Base-by-base conservation (phyloP, 2,797 vertebrate species). In the Tenualosa ilisha region DNA sequence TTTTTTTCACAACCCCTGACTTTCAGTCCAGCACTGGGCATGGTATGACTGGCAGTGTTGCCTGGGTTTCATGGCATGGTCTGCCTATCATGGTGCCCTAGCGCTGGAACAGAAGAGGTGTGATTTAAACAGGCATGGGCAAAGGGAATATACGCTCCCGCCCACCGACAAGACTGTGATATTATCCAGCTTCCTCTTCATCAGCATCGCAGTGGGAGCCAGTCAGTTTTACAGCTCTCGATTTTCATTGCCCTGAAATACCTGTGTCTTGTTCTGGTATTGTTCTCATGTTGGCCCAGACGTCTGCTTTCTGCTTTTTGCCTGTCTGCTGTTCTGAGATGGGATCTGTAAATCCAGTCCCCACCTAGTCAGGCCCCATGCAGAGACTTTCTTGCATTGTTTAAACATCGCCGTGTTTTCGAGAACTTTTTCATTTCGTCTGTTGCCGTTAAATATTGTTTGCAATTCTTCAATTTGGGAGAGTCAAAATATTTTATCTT, bases 401-500 rank as follows among this genome's bases (percentile, higher is more conserved):
- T 93, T 86, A 92, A 94, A 93, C 91, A 92, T 90, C 88, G 79
- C 82, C 1, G 11, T 94, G 91, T 93, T 95, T 92, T 93, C 94
- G 84, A 92, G 91, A 90, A 92, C 93, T 90, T 91, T 91, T 92
- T 87, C 88, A 91, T 94, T 93, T 94, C 91, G 88, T 89, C 86
- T 86, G 88, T 89, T 91, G 85, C 91, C 51, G 89, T 92, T 93
- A 94, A 92, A 92, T 89, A 93, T 91, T 95, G 93, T 95, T 94
- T 94, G 90, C 90, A 94, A 93, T 95, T 92, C 91, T 93, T 94
- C 88, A 93, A 92, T 94, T 95, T 93, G 88, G 92, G 90, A 93
- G 91, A 95, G 91, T 95, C 93, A 90, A 94, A 96, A 96, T 95
- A 95, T 95, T 95, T 94, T 92, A 88, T 88, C 88, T 92, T 91